These are phyloP conservation scores for Trachemys scripta DNA, from an alignment of 2,113 vertebrate species.

Conservation along the genomic window DNA sequence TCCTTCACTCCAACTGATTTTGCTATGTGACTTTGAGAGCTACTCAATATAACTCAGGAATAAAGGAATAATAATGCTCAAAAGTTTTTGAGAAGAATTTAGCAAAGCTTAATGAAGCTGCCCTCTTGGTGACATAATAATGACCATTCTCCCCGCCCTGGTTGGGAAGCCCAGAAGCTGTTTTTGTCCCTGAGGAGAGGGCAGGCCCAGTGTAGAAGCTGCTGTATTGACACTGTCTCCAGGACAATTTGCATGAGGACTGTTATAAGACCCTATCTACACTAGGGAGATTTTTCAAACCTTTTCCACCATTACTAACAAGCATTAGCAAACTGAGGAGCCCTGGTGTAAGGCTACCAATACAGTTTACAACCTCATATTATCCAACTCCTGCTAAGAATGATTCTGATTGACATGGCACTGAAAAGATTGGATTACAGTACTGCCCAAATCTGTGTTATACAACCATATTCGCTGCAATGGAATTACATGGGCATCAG, in stretches of 20 bases:
- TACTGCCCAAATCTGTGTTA: not conserved
- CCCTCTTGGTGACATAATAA: not conserved
- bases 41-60: not conserved
- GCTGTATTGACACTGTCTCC: not conserved
- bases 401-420: not conserved
- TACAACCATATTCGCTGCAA: not conserved
- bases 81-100: not conserved
- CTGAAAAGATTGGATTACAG: not conserved
- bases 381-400: not conserved
- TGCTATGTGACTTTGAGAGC: not conserved
- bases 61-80: not conserved
- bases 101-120: not conserved
- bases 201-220: not conserved
- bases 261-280: not conserved
- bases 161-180: not conserved
- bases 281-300: not conserved
- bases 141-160: not conserved
- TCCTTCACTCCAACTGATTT: not conserved
- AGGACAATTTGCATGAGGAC: not conserved
- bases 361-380: not conserved
- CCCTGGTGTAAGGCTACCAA: not conserved
- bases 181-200: not conserved
- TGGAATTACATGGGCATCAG: not conserved
- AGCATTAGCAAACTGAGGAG: not conserved
- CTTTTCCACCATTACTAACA: not conserved